Conservation (phyloP, 2,113 vertebrate genomes). For the Zootoca vivipara region DNA sequence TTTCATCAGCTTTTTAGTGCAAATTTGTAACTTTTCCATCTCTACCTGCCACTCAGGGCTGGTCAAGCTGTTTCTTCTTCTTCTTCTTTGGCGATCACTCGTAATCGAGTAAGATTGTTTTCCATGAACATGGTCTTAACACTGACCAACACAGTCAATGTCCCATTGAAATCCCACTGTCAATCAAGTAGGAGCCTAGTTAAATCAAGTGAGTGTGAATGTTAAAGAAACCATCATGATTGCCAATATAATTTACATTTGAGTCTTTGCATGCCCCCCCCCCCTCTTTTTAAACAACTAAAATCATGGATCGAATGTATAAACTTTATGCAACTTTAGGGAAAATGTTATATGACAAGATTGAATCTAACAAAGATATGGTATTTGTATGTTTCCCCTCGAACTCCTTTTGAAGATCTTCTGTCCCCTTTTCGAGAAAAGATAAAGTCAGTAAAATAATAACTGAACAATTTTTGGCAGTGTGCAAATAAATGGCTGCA, state of each 20-base stretch:
- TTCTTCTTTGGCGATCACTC: no score
- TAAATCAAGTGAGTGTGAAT: background rate
- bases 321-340: background rate
- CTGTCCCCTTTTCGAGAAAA: conserved; percentile 1
- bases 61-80: no score
- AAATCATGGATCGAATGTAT: background rate
- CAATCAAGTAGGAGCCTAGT: no score
- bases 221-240: background rate
- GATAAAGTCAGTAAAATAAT: conserved; percentile 17
- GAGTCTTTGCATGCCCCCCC: background rate
- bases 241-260: conserved; percentile 4
- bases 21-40: no score
- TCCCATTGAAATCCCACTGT: no score
- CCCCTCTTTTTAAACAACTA: background rate
- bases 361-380: background rate
- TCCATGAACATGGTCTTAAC: no score
- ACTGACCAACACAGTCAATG: no score
- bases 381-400: background rate
- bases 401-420: background rate
- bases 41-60: no score
- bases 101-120: no score
- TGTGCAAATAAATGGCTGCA: background rate
- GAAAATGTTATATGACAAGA: background rate
- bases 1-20: no score
- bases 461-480: background rate